These are phyloP conservation scores for Fundulus diaphanus DNA, from an alignment of 2,797 vertebrate species.

Conservation along the genomic window DNA sequence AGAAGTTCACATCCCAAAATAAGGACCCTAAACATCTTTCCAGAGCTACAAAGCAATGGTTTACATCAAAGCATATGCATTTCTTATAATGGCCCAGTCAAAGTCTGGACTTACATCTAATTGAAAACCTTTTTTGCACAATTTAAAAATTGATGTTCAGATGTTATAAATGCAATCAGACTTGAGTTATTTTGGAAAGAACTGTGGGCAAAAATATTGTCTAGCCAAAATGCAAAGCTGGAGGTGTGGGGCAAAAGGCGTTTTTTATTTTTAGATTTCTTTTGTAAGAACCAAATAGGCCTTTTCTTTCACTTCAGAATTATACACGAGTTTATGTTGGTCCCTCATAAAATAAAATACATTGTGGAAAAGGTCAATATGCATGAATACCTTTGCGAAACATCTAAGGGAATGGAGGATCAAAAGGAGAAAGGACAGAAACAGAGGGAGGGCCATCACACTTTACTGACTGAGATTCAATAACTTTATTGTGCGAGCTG, in stretches of 20 bases:
- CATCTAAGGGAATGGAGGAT: conserved; percentile 23
- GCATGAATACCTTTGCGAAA: neutral
- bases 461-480: conserved; percentile 49
- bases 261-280: neutral
- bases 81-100: neutral
- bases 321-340: neutral
- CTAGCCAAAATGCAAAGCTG: neutral
- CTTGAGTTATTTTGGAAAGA: neutral
- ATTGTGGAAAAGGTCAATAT: neutral
- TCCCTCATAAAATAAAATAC: neutral
- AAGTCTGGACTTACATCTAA: neutral
- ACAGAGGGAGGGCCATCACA: conserved; percentile 45
- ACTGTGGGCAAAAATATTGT: neutral
- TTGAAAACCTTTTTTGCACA: neutral
- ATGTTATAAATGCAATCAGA: neutral
- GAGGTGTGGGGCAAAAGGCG: neutral
- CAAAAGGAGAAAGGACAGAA: conserved; percentile 39
- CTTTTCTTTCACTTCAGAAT: neutral
- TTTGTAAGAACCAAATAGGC: neutral
- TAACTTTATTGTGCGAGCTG: conserved; percentile 60
- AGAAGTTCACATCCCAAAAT: neutral
- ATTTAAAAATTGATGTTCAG: neutral
- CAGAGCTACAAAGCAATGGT: too few species aligned
- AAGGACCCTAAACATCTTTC: neutral
- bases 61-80: neutral